Base-by-base conservation (phyloP, 1,140 invertebrate species). In the Lutraria rhynchaena region DNA sequence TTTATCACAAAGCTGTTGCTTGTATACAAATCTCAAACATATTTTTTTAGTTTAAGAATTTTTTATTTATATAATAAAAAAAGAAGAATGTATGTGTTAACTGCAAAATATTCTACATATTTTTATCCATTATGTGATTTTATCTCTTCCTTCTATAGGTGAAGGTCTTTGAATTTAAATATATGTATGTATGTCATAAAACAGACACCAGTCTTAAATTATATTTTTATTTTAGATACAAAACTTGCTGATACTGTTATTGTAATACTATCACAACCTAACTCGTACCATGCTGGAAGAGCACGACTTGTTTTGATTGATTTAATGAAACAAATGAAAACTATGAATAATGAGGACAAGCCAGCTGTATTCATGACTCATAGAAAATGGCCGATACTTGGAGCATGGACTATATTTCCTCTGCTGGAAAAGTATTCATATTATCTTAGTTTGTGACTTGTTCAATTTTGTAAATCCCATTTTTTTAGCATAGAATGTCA, bases 351-450 rank as follows among this genome's bases (percentile, higher is more conserved):
- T 15, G 71, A 69, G 17, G 75, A 87, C 9, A 81, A 81, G 60
- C 89, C 89, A 49, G 35, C 71, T 58, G 90, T 96, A 9, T 90
- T 95, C 84, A 89, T 95, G 46, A 91, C 94, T 24, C 95, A 95
- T 89, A 92, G 94, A 89, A 92, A 95, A 85, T 93, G 94, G 89
- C 93, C 84, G 53, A 74, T 94, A 81, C 84, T 89, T 61, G 95
- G 94, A 83, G 92, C 93, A 22, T 96, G 95, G 95, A 95, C 94
- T n/a, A 89, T 96, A 82, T 89, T 95, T 82, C 94, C 95, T 67
- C 85, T 95, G 41, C 87, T 96, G 78, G 87, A 93, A 51, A 85
- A 93, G 92, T 93, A 94, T 27, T 46, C 9, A 55, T 19, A 46
- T 69, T 15, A 41, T 7, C 15, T 33, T 33, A 17, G 22, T 33